Evolutionary conservation across 2,888 invertebrate species (phyloP), one percentile per base, ranked within the genome.

Genomic region (Plagiodera versicolora): DNA sequence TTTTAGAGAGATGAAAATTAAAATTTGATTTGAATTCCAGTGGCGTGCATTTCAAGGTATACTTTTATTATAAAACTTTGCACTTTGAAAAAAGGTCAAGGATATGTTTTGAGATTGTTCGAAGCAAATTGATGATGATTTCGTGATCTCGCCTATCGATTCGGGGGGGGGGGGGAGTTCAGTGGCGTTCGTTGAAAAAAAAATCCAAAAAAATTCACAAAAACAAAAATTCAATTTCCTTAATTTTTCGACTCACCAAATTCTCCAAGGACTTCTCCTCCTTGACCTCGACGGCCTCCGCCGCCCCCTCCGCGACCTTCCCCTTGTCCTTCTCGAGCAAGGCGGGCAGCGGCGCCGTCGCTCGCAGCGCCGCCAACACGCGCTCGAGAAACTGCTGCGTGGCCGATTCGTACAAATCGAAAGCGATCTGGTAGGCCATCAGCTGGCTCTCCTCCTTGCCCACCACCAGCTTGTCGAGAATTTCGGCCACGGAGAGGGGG

Each of bases 401-500:
- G 0, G 98, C 99, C 45, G 96, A 97, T 80, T 99, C 99, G 77
- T 99, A 99, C 70, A 99, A 85, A 84, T 99, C 99, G 82, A 99
- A 99, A 0, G 91, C 97, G 73, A 99, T 97, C 83, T 99, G 99
- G 81, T 96, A 99, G 0, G 97, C 97, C 94, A 98, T 98, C 44
- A 98, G 82, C 60, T 92, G 90, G 57, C 70, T 75, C 73, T 84
- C 84, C 74, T 89, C 88, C 11, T 83, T 80, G 2, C 92, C 92
- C 77, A 90, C 87, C 19, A 93, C 91, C 0, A 98, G 83, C 80
- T 91, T 93, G 75, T 96, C 95, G 6, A 98, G 83, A 63, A 98
- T 90, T 80, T 95, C 92, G 14, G 97, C 96, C 0, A 98, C 96
- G 24, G 95, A 90, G 16, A 91, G 81, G 0, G 97, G 93, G 81